Evolutionary conservation across 2,797 vertebrate species (phyloP).

Genomic region (Rhinatrema bivittatum): DNA sequence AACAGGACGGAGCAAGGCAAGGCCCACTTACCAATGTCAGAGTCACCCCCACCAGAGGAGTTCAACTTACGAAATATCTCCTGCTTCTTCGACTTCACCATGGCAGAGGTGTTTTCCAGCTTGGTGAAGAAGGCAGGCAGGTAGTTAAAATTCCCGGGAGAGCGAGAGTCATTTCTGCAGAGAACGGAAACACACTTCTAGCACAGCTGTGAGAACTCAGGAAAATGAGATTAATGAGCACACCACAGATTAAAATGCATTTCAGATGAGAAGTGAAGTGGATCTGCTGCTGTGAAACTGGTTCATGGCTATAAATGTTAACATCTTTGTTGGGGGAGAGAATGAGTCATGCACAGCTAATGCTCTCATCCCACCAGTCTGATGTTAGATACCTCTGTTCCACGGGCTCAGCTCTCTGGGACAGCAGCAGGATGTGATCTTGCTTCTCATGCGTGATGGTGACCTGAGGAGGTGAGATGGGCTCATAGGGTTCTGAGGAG

Average conservation of each 20-base stretch:
- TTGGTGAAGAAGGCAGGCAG: slow-evolving; percentile 96
- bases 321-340: too few species aligned
- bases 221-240: too few species aligned
- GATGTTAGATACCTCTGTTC: slow-evolving; percentile 85
- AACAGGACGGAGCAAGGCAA: slow-evolving; percentile 13
- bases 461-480: slow-evolving; percentile 90
- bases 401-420: slow-evolving; percentile 75
- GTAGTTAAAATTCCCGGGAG: slow-evolving; percentile 85
- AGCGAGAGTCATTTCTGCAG: slow-evolving; percentile 85
- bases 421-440: slow-evolving; percentile 64
- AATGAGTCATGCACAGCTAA: too few species aligned
- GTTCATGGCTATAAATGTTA: too few species aligned
- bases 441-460: slow-evolving; percentile 81
- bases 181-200: slow-evolving; percentile 13
- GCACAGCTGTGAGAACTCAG: too few species aligned
- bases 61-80: slow-evolving; percentile 99
- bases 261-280: too few species aligned
- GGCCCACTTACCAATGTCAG: slow-evolving; percentile 90
- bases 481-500: slow-evolving; percentile 84
- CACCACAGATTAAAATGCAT: too few species aligned
- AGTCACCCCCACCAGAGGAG: slow-evolving; percentile 88
- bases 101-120: slow-evolving; percentile 90
- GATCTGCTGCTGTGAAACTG: too few species aligned
- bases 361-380: too few species aligned
- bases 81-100: slow-evolving; percentile 98